Conservation (phyloP, 2,797 vertebrate species). For the Schizopygopsis malacanthus region DNA sequence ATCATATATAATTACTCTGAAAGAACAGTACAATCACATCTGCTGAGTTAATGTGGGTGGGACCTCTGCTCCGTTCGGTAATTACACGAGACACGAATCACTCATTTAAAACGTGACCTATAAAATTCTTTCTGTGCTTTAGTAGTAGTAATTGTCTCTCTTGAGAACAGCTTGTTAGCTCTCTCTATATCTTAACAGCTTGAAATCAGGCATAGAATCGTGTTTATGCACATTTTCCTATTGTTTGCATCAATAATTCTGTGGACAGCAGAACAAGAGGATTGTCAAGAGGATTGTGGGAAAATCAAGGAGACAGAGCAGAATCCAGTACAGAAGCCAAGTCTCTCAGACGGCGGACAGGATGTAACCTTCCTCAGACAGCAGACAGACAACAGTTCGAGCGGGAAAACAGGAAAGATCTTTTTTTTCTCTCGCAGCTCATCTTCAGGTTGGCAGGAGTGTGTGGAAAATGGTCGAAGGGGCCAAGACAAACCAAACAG, state of each 20-base stretch:
- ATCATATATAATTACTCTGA: slow-evolving; percentile 43
- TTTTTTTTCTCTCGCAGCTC: slow-evolving; percentile 23
- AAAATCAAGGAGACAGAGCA: slow-evolving; percentile 22
- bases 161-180: slow-evolving; percentile 41
- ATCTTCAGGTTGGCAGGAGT: slow-evolving; percentile 59
- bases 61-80: slow-evolving; percentile 43
- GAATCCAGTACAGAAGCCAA: slow-evolving; percentile 20
- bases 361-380: slow-evolving; percentile 52
- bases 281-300: slow-evolving; percentile 15
- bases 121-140: slow-evolving; percentile 47
- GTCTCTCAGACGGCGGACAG: slow-evolving; percentile 46
- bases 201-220: neutral
- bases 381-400: slow-evolving; percentile 44
- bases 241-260: neutral
- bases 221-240: neutral
- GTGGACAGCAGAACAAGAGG: neutral
- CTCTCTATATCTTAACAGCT: slow-evolving; percentile 47
- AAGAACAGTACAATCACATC: slow-evolving; percentile 45
- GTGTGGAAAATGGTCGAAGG: slow-evolving; percentile 59
- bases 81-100: slow-evolving; percentile 56
- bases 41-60: slow-evolving; percentile 23
- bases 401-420: slow-evolving; percentile 45
- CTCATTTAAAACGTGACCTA: slow-evolving; percentile 58
- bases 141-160: slow-evolving; percentile 42
- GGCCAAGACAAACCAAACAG: slow-evolving; percentile 60